Evolutionary conservation across 2,113 vertebrate species (phyloP), one percentile per base, ranked within the genome.

Genomic region (Irena cyanogastra): DNA sequence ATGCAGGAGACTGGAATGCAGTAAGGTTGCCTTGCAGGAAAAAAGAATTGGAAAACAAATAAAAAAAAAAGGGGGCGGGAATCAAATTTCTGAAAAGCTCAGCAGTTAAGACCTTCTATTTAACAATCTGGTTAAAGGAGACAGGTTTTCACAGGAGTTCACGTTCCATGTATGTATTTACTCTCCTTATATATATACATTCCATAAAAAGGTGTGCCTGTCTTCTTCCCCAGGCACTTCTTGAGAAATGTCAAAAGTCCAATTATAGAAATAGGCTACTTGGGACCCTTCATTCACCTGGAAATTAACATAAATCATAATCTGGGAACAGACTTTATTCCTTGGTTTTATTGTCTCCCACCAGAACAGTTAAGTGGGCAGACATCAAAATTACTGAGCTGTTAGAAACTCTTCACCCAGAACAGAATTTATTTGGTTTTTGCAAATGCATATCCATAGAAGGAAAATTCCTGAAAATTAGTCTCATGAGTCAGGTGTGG

Each of bases 281-380:
- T 76, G 57, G 57, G 87, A 94, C 61, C n/a, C 41, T 85, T 90
- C 2, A 5, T 89, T 95, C 78, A 90, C 71, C 75, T 47, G 35
- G 35, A 90, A 93, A 95, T 93, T 91, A 90, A 44, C 63, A 66
- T 83, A 89, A 95, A 90, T 94, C 54, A 45, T 80, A 74, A 92
- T 65, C 59, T 77, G 72, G 59, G 52, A 83, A 42, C 35, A 70
- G 59, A 56, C 8, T 52, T 90, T 80, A 47, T 75, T 83, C 52
- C 47, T 72, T 12, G 18, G 31, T 49, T 90, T 74, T 72, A 35
- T 57, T 28, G 3, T 70, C 63, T 86, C 66, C 63, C 68, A 66
- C 33, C 39, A 80, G 50, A 91, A 61, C 50, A 56, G 23, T 87
- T 79, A 45, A 72, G 47, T 80, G 37, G 27, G 16, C 35, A 74